Base-by-base conservation (phyloP, 2,113 vertebrate genomes). In the Erpornis zantholeuca region DNA sequence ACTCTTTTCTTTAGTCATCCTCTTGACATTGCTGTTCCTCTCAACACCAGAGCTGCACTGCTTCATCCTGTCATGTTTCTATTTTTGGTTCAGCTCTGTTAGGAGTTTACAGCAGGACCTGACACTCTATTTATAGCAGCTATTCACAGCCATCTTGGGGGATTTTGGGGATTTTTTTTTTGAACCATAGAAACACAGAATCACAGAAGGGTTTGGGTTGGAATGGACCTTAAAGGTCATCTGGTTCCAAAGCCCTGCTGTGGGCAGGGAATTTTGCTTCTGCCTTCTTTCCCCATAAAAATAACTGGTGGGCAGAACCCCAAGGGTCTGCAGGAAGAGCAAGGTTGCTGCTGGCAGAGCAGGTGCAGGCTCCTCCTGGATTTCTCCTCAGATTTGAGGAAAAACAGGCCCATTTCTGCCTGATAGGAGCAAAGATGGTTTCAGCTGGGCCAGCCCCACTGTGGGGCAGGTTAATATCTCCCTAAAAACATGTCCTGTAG, bases 21-120 rank as follows among this genome's bases (percentile, higher is more conserved):
- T 71, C 80, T 18, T 83, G 71, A 69, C 84, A 36, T 9, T 7
- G 27, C 71, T 94, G 75, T 88, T 95, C 76, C 36, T 69, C 64
- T 83, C 87, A n/a, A 75, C 3, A 5, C 93, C 64, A 53, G 71
- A n/a, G 68, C 75, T 90, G 87, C 29, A 11, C 47, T 63, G 85
- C 82, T 90, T 91, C 8, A 7, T 70, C 71, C 83, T 96, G 36
- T 71, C 18, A 0, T 11, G 47, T 8, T 56, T 27, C 79, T 95
- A 77, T 92, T 94, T 95, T 95, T 90, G 71, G 78, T 22, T 53
- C 54, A 52, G 50, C 50, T 77, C n/a, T 60, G 33, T 63, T 73
- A 38, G 5, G 4, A 59, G 64, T 82, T 88, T 92, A 44, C 75
- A 90, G 54, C 75, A 80, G 60, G 54, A 66, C 38, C 47, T 63